Conservation (phyloP, 2,113 vertebrate genomes). For the Eira barbara region DNA sequence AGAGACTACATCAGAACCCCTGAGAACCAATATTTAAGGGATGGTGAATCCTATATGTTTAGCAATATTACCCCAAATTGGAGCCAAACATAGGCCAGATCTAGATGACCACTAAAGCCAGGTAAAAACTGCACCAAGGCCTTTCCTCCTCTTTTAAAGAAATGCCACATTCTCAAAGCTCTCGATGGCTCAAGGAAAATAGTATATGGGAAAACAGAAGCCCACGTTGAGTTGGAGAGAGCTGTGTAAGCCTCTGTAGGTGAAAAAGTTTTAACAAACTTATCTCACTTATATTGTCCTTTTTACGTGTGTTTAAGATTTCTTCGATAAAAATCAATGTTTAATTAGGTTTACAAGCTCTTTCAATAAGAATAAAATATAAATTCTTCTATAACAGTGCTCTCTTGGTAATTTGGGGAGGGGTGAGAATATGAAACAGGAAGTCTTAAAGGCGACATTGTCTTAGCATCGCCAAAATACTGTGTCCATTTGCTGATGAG, state of each 20-base stretch:
- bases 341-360: not conserved
- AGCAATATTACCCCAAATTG: not conserved
- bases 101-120: not conserved
- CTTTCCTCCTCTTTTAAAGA: not conserved
- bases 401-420: not conserved
- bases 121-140: not conserved
- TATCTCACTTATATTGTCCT: not conserved
- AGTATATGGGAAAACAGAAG: not conserved
- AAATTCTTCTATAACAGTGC: not conserved
- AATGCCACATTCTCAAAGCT: not conserved
- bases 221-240: not conserved
- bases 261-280: not conserved
- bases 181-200: not conserved
- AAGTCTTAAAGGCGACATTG: not conserved
- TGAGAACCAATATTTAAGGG: not conserved
- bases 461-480: not conserved
- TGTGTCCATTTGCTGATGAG: not conserved
- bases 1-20: too few species aligned
- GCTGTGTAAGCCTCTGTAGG: not conserved
- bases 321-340: not conserved
- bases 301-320: not conserved
- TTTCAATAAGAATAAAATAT: not conserved
- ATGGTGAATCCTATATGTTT: not conserved
- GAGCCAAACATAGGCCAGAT: not conserved
- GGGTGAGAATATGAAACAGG: not conserved